Percentiles rank a stretch among this genome's conserved stretches.
phyloP scores from a whole-genome alignment of 37 sponge, comb jelly and placozoan genomes.

The Crambe crambe region DNA sequence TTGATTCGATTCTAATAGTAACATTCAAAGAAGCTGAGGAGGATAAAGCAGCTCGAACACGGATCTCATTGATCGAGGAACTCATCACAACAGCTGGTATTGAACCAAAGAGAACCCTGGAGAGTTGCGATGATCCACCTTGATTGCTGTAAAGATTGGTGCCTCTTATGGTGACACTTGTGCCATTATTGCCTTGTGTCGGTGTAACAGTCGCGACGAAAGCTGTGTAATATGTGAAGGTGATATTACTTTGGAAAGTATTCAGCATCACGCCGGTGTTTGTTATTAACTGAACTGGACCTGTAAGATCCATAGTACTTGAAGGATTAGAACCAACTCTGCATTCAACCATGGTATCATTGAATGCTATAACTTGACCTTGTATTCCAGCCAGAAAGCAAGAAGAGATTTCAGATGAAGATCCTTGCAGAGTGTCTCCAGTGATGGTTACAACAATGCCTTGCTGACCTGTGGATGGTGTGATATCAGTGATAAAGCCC shows the following conservation, averaged over 20 bases:
- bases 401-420: not conserved
- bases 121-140: not conserved
- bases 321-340: slow-evolving; percentile 25
- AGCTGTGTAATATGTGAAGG: slow-evolving; percentile 47
- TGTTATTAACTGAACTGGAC: slow-evolving; percentile 15
- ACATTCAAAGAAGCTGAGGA: not conserved
- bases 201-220: slow-evolving; percentile 27
- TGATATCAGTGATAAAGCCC: slow-evolving; percentile 46
- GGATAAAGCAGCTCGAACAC: slow-evolving; percentile 21
- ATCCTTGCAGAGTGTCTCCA: slow-evolving; percentile 53
- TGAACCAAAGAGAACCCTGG: slow-evolving; percentile 32
- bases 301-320: not conserved
- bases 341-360: slow-evolving; percentile 14
- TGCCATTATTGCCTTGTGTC: slow-evolving; percentile 57
- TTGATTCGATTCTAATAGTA: slow-evolving; percentile 20
- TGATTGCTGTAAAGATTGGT: slow-evolving; percentile 37
- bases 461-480: slow-evolving; percentile 49
- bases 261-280: slow-evolving; percentile 23
- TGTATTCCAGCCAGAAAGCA: slow-evolving; percentile 51
- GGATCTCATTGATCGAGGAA: slow-evolving; percentile 9
- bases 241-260: slow-evolving; percentile 4
- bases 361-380: slow-evolving; percentile 17
- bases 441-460: slow-evolving; percentile 56
- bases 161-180: slow-evolving; percentile 56
- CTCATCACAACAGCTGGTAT: not conserved